These are phyloP conservation scores for Pelvicachromis taeniatus DNA, from an alignment of 2,113 vertebrate species.

Conservation along the genomic window DNA sequence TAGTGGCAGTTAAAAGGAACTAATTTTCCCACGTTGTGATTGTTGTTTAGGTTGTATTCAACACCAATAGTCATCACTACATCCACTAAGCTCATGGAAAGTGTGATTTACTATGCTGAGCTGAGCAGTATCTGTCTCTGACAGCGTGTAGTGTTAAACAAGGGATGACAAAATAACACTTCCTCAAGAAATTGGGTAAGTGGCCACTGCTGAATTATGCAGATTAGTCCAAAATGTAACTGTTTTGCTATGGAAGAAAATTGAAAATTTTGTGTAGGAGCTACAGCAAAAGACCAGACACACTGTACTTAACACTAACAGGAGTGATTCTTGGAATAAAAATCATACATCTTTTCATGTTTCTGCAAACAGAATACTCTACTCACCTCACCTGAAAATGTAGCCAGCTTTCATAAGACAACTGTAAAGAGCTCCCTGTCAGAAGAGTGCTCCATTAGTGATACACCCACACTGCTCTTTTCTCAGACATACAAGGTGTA, in stretches of 20 bases:
- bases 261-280: not conserved
- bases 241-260: not conserved
- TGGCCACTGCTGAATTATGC: not conserved
- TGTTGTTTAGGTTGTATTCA: constrained; percentile 26
- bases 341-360: not conserved
- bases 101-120: constrained; percentile 20
- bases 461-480: constrained; percentile 31
- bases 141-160: constrained; percentile 17
- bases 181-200: not conserved
- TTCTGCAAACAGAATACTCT: not conserved
- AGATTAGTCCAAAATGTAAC: not conserved
- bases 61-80: constrained; percentile 14
- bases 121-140: constrained; percentile 29
- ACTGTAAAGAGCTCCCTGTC: constrained; percentile 20
- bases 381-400: constrained; percentile 8
- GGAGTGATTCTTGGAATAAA: constrained; percentile 9
- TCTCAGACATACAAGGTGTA: constrained; percentile 17
- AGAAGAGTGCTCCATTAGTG: constrained; percentile 41
- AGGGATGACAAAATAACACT: constrained; percentile 5
- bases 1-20: not conserved
- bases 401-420: constrained; percentile 31
- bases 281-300: not conserved
- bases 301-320: not conserved
- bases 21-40: constrained; percentile 8
- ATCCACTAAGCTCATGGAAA: constrained; percentile 20